Base-by-base conservation (phyloP, 2,113 vertebrate species). In the Picathartes gymnocephalus region DNA sequence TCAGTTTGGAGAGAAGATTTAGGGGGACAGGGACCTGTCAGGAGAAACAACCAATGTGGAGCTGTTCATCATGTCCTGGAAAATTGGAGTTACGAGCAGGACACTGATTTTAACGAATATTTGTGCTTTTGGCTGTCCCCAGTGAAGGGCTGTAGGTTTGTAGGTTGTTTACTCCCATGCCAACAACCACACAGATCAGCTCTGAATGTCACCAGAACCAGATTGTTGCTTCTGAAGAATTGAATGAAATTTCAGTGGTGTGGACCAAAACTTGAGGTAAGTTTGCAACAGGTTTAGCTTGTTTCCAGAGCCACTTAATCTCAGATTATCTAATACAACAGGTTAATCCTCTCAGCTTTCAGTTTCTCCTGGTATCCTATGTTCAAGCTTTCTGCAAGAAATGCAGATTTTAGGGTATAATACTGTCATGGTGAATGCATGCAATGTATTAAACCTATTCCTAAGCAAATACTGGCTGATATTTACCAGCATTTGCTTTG, bases 321-420 rank as follows among this genome's bases (percentile, higher is more conserved):
- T 66, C 47, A 83, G 47, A 62, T 96, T 83, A 66, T 74, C 13
- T 21, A 56, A n/a, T 42, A 39, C 35, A 50, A 95, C 91, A 82
- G 11, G 85, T 84, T n/a, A 17, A 70, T 93, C 17, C 81, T 64
- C 42, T 33, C 50, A 85, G 9, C 1, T 76, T 77, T 65, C 23
- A 45, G 14, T 61, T 88, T 11, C 9, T 71, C 37, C 72, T 0
- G 0, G 13, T 79, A 40, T 83, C 22, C 12, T 22, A 3, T 44
- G 13, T 48, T 17, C 28, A 54, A 88, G 33, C 3, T 83, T 83
- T 80, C 30, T 35, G 24, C 22, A 77, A 91, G 21, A n/a, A 61
- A 17, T 45, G 51, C 25, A 78, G 69, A 25, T 60, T 73, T 54
- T n/a, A 86, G 57, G 27, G 13, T 42, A 40, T 30, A 70, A 78